Conservation (phyloP, 2,888 invertebrate genomes). For the Scrobipalpa costella region DNA sequence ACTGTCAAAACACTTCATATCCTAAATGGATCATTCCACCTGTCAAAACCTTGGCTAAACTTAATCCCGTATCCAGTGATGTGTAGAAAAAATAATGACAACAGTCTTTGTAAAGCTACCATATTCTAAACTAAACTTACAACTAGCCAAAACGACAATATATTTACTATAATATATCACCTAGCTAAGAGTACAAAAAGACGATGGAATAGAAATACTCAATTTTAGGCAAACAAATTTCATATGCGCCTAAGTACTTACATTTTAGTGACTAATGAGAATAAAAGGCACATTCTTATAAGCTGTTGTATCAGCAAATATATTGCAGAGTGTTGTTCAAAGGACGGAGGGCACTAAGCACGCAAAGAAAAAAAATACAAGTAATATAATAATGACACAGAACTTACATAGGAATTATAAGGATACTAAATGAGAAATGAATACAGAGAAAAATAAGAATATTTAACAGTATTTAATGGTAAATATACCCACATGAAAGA, state of each 20-base stretch:
- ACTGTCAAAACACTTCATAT: slow-evolving; percentile 26
- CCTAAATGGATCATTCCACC: neutral
- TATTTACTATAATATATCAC: slow-evolving; percentile 8
- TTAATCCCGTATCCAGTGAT: slow-evolving; percentile 45
- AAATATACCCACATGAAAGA: neutral
- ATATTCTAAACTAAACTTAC: slow-evolving; percentile 30
- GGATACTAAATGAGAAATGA: too few species aligned
- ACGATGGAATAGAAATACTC: slow-evolving; percentile 42
- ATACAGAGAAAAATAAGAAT: neutral
- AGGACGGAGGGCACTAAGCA: neutral
- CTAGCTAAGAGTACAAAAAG: slow-evolving; percentile 30
- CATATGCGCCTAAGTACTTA: slow-evolving; percentile 44
- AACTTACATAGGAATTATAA: neutral
- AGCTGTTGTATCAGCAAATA: slow-evolving; percentile 26
- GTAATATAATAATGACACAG: neutral
- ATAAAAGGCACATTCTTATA: slow-evolving; percentile 60
- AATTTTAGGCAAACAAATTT: slow-evolving; percentile 31
- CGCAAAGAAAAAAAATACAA: neutral
- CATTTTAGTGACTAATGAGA: slow-evolving; percentile 43
- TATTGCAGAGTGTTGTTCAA: neutral
- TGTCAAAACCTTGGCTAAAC: too few species aligned
- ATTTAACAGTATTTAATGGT: neutral
- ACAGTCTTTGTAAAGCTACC: slow-evolving; percentile 62
- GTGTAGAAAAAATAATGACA: slow-evolving; percentile 53
- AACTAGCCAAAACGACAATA: slow-evolving; percentile 26